A percentile compares a stretch with the other conserved stretches of the same genome.
phyloP scores from a whole-genome alignment of 2,113 vertebrate genomes.

The Prunella himalayana region DNA sequence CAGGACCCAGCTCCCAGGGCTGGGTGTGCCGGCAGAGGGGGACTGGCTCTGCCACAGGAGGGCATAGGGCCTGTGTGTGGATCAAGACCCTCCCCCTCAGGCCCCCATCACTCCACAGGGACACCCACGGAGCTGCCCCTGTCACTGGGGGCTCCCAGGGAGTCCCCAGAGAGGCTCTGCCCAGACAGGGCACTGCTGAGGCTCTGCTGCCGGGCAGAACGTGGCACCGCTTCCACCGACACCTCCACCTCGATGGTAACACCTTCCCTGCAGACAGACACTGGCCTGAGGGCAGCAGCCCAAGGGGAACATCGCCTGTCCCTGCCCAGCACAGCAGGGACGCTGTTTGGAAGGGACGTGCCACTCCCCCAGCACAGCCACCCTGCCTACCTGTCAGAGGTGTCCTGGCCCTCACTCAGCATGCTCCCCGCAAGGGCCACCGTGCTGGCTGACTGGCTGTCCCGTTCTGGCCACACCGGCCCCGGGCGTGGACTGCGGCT shows the following conservation, averaged over 20 bases:
- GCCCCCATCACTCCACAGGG: not conserved
- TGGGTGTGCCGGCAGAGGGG: fast-evolving
- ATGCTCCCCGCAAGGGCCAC: constrained; percentile 59
- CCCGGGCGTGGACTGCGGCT: constrained; percentile 17
- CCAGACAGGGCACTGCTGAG: constrained; percentile 78
- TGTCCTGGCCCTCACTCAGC: constrained; percentile 50
- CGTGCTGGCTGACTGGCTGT: constrained; percentile 52
- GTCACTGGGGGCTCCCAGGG: constrained; percentile 72
- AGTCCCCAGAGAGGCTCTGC: constrained; percentile 79
- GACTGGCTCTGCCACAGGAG: not conserved
- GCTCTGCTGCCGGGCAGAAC: constrained; percentile 71
- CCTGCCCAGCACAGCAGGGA: fast-evolving
- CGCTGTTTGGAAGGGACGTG: not conserved
- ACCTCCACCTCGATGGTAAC: constrained; percentile 75
- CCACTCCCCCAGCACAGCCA: not conserved
- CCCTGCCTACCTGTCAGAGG: constrained; percentile 62
- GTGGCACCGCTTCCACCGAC: constrained; percentile 76
- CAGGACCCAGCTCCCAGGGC: not conserved
- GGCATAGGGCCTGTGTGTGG: not conserved
- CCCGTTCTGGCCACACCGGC: not conserved
- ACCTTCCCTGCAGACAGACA: constrained; percentile 10
- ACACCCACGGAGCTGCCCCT: not conserved
- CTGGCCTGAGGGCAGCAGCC: not conserved
- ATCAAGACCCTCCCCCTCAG: not conserved
- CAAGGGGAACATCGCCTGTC: fast-evolving